phyloP scores from a whole-genome alignment of 2,113 vertebrate species.

The Raja brachyura region DNA sequence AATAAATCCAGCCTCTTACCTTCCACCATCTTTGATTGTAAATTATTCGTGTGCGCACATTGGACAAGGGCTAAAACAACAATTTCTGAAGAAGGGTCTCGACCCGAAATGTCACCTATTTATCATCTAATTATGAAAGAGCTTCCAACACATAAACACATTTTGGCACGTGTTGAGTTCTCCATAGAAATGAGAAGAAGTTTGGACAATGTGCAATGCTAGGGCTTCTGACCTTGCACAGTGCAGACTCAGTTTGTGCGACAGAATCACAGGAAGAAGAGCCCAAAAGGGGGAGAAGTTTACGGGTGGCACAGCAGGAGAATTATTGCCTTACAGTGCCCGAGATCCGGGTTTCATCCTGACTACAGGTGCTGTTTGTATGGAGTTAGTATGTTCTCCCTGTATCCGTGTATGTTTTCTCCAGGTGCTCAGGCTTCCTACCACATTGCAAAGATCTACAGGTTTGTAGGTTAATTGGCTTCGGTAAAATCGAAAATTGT shows the following conservation, averaged over 20 bases:
- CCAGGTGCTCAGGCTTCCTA: too few species aligned
- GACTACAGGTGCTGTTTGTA: too few species aligned
- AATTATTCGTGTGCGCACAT: not conserved
- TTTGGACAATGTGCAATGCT: not conserved
- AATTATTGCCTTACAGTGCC: too few species aligned
- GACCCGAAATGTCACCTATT: too few species aligned
- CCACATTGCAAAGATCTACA: too few species aligned
- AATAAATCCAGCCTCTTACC: not conserved
- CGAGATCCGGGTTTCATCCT: too few species aligned
- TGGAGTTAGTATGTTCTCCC: too few species aligned
- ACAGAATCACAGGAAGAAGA: not conserved
- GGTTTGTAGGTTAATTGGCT: too few species aligned
- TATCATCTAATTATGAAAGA: not conserved
- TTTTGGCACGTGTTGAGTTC: not conserved
- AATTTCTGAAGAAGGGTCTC: too few species aligned
- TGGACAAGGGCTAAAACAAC: not conserved
- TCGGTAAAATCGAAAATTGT: too few species aligned
- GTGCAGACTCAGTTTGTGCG: not conserved
- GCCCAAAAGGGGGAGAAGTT: not conserved
- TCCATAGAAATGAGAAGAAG: not conserved
- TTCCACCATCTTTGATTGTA: not conserved
- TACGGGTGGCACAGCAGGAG: too few species aligned
- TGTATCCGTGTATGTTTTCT: too few species aligned
- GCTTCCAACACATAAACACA: not conserved
- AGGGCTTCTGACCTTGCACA: not conserved